Base-by-base conservation (phyloP, 2,113 vertebrate species). In the Nothocercus nigrocapillus region DNA sequence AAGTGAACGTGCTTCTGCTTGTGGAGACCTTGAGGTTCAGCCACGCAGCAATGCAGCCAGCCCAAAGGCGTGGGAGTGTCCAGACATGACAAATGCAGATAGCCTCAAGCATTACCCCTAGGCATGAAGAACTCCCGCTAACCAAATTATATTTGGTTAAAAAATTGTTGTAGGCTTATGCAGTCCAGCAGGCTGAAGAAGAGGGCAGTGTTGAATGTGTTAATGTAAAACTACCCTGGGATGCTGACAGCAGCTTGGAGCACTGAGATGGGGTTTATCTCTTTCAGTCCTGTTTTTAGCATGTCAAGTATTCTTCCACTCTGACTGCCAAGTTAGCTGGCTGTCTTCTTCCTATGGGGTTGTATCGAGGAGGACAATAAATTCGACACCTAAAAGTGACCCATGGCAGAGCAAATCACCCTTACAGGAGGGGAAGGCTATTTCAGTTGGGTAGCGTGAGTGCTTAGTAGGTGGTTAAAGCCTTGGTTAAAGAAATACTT, bases 301-400 rank as follows among this genome's bases (percentile, higher is more conserved):
- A 1, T 2, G 9, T 24, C 24, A 58, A 34, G 63, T 73, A 1
- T 30, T 28, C 17, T 53, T 77, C 42, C 82, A 27, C 36, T 53
- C 72, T 5, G 3, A 20, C 28, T 47, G 28, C 38, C 44, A 36
- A 0, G 17, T 11, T 24, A 2, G 7, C 28, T 0, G 1, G 11
- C 58, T 72, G 10, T 8, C 1, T 78, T 18, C 42, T 81, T 82
- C 47, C 54, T 82, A 22, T 13, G n/a, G 7, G 49, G 56, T 78
- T 61, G 42, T 32, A 3, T 18, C 45, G 58, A n/a, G 14, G 7
- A 20, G 34, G 53, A 30, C 19, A 38, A 4, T 40, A 64, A 61
- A 66, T 62, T 85, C 72, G 66, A 7, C 10, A 4, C 4, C 2
- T 45, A 6, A 58, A 67, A 53, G 58, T 82, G 32, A 22, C 24